Conservation (phyloP, 37 sponge, comb jelly and placozoan genomes). For the Cladorhizidae sp. region DNA sequence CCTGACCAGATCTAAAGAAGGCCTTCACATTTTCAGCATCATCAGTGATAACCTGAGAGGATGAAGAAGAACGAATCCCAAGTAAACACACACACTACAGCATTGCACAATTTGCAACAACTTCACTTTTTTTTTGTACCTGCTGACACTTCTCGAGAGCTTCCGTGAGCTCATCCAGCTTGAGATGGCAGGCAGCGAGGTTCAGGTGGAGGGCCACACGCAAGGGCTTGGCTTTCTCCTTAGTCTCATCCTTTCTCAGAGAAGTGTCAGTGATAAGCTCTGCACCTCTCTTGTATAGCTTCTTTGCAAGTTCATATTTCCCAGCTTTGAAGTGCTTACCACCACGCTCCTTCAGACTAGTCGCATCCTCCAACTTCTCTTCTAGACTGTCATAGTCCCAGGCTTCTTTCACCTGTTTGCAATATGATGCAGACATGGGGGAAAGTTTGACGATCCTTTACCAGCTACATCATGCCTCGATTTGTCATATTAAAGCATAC, state of each 20-base stretch:
- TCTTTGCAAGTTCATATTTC: conserved; percentile 74
- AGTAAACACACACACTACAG: not conserved
- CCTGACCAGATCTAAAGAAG: conserved; percentile 91
- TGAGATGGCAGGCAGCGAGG: conserved; percentile 78
- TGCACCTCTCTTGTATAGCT: conserved; percentile 75
- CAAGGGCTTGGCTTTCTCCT: conserved; percentile 46
- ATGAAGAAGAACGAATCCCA: not conserved
- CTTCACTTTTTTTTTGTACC: conserved; percentile 12
- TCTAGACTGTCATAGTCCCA: conserved; percentile 82
- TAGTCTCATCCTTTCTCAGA: conserved; percentile 64
- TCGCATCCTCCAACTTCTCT: conserved; percentile 76
- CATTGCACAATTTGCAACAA: not conserved
- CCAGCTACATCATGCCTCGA: too few species aligned
- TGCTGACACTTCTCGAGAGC: conserved; percentile 72
- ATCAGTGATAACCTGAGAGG: conserved; percentile 57
- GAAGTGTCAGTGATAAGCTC: conserved; percentile 55
- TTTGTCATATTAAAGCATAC: too few species aligned
- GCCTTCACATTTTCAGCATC: conserved; percentile 86
- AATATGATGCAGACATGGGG: not conserved
- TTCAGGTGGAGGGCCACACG: conserved; percentile 72
- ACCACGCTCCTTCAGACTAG: conserved; percentile 78
- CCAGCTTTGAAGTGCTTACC: conserved; percentile 82
- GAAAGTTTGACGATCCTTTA: not conserved
- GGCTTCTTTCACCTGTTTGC: conserved; percentile 53
- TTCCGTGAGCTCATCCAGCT: conserved; percentile 47